Evolutionary conservation across 2,888 invertebrate genomes (phyloP).

Genomic region (Hyles lineata): DNA sequence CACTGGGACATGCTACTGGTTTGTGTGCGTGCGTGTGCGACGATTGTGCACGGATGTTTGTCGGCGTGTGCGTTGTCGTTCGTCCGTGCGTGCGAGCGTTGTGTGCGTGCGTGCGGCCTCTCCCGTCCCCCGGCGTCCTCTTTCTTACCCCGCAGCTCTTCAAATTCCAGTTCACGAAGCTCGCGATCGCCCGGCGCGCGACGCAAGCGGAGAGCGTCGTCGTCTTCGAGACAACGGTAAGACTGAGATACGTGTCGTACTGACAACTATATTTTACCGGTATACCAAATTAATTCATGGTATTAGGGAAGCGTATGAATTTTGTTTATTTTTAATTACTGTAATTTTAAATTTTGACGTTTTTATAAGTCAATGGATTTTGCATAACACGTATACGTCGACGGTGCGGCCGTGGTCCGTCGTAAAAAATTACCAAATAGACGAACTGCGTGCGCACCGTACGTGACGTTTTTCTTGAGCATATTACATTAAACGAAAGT

Average conservation of each 20-base stretch:
- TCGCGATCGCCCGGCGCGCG: conserved; percentile 72
- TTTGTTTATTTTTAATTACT: background rate
- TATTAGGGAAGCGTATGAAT: background rate
- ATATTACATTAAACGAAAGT: background rate
- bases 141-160: conserved; percentile 81
- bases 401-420: background rate
- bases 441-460: no score
- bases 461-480: no score
- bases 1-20: conserved; percentile 50
- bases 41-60: conserved; percentile 38
- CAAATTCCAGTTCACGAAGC: conserved; percentile 84
- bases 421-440: background rate
- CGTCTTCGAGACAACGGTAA: conserved; percentile 79
- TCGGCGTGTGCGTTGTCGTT: conserved; percentile 42
- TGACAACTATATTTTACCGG: conserved; percentile 15
- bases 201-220: conserved; percentile 76
- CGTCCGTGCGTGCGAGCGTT: conserved; percentile 37
- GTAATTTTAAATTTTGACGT: background rate
- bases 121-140: conserved; percentile 56
- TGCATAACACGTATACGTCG: background rate
- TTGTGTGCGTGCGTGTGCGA: conserved; percentile 38
- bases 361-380: background rate
- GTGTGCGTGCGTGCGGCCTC: conserved; percentile 50
- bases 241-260: conserved; percentile 38
- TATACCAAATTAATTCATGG: background rate